A percentile compares a stretch with the other conserved stretches of the same genome.
Conservation (phyloP, 1,140 invertebrate genomes). For the Riptortus pedestris region DNA sequence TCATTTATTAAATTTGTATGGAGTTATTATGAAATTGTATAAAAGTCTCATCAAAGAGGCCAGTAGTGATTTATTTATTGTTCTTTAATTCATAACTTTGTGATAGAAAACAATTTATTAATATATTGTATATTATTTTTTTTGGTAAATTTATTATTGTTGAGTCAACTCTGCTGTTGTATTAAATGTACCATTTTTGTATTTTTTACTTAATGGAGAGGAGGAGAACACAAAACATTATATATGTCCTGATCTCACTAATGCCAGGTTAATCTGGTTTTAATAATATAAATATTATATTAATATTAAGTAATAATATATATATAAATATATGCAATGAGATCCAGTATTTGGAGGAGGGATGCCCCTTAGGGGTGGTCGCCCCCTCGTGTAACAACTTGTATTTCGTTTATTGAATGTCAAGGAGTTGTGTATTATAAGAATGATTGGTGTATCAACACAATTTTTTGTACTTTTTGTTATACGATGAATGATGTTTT, state of each 20-base stretch:
- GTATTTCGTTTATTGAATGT: conserved; percentile 13
- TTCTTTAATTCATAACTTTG: conserved; percentile 18
- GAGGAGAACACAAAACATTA: conserved; percentile 16
- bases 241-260: conserved; percentile 18
- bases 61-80: conserved; percentile 6
- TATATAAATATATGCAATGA: conserved; percentile 8
- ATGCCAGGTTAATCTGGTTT: conserved; percentile 11
- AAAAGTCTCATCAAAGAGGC: conserved; percentile 6
- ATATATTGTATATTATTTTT: conserved; percentile 17
- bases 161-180: conserved; percentile 18
- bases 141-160: conserved; percentile 21
- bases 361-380: not conserved
- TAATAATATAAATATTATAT: conserved; percentile 19
- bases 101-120: conserved; percentile 18
- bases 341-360: conserved; percentile 13
- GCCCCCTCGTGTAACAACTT: not conserved
- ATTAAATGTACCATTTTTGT: conserved; percentile 18
- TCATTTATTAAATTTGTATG: conserved; percentile 6
- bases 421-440: conserved; percentile 6
- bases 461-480: conserved; percentile 19
- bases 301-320: conserved; percentile 6
- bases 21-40: not conserved
- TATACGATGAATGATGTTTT: conserved; percentile 16
- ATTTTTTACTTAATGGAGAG: conserved; percentile 15
- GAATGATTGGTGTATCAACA: conserved; percentile 11